These are phyloP conservation scores for Anoura caudifer DNA, from an alignment of 2,113 vertebrate genomes.

Conservation along the genomic window DNA sequence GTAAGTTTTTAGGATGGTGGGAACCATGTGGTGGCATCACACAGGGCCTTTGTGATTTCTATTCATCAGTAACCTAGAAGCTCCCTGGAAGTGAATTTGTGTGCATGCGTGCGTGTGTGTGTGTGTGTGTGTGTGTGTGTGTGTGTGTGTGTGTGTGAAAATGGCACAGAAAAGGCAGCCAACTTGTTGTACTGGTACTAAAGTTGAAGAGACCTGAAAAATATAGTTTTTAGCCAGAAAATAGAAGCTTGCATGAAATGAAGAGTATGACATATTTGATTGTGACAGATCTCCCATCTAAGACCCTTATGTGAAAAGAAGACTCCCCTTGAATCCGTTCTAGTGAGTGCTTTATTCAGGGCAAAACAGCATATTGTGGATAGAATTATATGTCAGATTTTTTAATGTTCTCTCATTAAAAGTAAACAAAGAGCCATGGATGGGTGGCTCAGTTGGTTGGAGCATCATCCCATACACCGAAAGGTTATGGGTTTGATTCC, in stretches of 20 bases:
- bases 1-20: background rate
- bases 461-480: too few species aligned
- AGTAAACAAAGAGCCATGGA: background rate
- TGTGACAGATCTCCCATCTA: background rate
- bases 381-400: background rate
- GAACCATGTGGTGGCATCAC: background rate
- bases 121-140: too few species aligned
- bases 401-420: background rate
- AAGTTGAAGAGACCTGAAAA: background rate
- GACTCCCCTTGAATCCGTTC: background rate
- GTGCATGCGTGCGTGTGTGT: background rate
- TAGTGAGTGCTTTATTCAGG: background rate
- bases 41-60: background rate
- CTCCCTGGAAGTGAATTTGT: background rate
- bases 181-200: background rate
- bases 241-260: background rate
- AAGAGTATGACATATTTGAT: background rate
- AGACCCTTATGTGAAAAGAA: background rate
- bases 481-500: too few species aligned
- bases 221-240: conserved; percentile 23
- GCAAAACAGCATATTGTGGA: background rate
- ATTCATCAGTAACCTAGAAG: background rate
- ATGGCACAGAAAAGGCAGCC: background rate
- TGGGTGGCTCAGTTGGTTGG: too few species aligned
- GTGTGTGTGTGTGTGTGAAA: too few species aligned